These are phyloP conservation scores for Caenorhabditis sp. DNA, from an alignment of 2,888 invertebrate genomes.

Conservation along the genomic window DNA sequence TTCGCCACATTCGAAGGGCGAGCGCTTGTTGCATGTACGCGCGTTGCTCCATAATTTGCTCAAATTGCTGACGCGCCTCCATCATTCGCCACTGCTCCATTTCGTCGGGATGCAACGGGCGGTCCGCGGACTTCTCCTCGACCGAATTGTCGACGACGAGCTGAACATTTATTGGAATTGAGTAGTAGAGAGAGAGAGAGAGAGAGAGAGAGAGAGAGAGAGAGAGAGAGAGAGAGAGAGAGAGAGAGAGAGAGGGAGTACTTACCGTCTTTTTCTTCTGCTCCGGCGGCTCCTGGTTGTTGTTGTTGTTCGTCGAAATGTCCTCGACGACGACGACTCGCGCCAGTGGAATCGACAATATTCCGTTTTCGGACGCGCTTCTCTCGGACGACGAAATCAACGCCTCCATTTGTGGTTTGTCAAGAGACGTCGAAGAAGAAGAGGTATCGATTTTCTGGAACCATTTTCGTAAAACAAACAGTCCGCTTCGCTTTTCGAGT, in stretches of 20 bases:
- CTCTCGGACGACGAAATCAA: constrained; percentile 33
- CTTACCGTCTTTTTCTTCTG: constrained; percentile 24
- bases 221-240: no score
- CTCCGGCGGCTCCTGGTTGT: background rate
- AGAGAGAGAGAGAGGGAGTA: no score
- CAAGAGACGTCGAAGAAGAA: no score
- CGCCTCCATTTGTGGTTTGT: constrained; percentile 49
- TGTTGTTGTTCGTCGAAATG: constrained; percentile 15
- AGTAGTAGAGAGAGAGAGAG: no score
- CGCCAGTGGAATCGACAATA: constrained; percentile 49
- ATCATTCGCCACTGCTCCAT: constrained; percentile 54
- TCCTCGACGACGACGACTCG: constrained; percentile 52
- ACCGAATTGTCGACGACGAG: constrained; percentile 47
- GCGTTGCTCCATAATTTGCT: constrained; percentile 40
- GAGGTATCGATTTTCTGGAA: constrained; percentile 21
- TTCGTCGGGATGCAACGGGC: constrained; percentile 56
- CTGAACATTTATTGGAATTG: no score
- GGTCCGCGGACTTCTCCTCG: constrained; percentile 40
- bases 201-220: no score
- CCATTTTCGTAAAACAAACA: no score
- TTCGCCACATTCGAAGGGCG: constrained; percentile 46
- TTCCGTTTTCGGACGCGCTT: constrained; percentile 12
- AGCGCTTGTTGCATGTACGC: constrained; percentile 50
- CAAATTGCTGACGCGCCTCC: constrained; percentile 41
- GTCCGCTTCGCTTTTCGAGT: no score